Evolutionary conservation across 2,113 vertebrate species (phyloP).

Genomic region (Triplophysa rosa): DNA sequence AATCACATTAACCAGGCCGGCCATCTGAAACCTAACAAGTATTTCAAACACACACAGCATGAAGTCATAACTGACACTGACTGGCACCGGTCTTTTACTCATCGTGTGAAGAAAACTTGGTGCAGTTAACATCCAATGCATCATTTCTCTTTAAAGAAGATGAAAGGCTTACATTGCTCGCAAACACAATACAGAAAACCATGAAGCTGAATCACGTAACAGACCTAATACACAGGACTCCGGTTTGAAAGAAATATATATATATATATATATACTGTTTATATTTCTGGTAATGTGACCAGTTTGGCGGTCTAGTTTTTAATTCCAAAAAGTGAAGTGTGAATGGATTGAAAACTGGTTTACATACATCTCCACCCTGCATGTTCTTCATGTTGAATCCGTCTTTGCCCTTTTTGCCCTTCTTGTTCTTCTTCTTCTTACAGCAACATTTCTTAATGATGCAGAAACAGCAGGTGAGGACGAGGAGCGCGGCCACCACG

Average conservation of each 20-base stretch:
- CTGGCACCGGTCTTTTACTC: no score
- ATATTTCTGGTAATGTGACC: slow-evolving; percentile 7
- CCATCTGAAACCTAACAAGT: no score
- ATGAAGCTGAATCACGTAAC: slow-evolving; percentile 56
- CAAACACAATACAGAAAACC: slow-evolving; percentile 63
- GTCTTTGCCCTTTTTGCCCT: slow-evolving; percentile 94
- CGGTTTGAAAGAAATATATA: no score
- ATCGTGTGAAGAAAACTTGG: neutral
- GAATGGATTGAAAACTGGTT: neutral
- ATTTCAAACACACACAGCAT: no score
- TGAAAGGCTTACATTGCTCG: slow-evolving; percentile 65
- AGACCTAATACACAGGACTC: neutral
- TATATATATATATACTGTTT: slow-evolving; percentile 3
- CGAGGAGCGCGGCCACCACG: slow-evolving; percentile 86
- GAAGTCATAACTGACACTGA: no score
- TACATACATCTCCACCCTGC: slow-evolving; percentile 82
- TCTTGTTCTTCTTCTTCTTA: slow-evolving; percentile 99
- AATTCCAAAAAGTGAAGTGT: neutral
- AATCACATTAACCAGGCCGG: no score
- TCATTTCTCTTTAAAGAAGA: slow-evolving; percentile 70
- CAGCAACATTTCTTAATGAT: slow-evolving; percentile 99
- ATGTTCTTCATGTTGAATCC: slow-evolving; percentile 96
- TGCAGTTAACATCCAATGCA: slow-evolving; percentile 51
- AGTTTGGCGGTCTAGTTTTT: neutral
- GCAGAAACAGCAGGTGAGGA: slow-evolving; percentile 98